These are phyloP conservation scores for Semnornis frantzii DNA, from an alignment of 2,113 vertebrate species.

Conservation along the genomic window DNA sequence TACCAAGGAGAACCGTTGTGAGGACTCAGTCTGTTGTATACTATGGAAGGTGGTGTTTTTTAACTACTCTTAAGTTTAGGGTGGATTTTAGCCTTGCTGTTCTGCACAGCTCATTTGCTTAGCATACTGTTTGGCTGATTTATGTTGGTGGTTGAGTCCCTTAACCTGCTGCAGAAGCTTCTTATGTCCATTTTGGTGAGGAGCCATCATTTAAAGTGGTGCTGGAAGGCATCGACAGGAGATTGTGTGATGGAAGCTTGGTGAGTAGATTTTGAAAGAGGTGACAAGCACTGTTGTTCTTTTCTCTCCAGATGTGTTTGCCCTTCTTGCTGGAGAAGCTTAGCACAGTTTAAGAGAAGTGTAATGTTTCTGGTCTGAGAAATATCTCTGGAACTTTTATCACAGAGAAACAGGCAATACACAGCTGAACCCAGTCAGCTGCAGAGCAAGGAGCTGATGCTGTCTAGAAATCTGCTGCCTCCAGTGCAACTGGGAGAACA, in stretches of 20 bases:
- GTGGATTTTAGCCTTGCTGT: not conserved
- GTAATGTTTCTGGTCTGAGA: not conserved
- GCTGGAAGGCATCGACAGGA: not conserved
- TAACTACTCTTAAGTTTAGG: not conserved
- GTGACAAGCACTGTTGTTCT: not conserved
- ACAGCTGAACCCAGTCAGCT: not conserved
- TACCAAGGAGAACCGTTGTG: not conserved
- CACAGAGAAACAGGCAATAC: not conserved
- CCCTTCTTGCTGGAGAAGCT: not conserved
- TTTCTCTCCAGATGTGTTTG: not conserved
- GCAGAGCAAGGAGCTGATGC: not conserved
- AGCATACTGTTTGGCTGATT: not conserved
- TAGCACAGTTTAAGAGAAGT: not conserved
- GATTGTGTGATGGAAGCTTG: not conserved
- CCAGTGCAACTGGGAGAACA: not conserved
- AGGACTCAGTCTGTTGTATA: not conserved
- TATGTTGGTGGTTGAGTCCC: not conserved
- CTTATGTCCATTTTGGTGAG: not conserved
- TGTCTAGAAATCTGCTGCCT: not conserved
- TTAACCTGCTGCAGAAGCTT: not conserved
- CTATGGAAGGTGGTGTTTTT: not conserved
- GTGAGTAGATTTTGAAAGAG: not conserved
- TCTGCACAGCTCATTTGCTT: not conserved
- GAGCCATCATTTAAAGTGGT: not conserved
- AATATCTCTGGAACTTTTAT: not conserved